Evolutionary conservation across 1,140 invertebrate species (phyloP), one percentile per base, ranked within the genome.

Genomic region (Eupeodes corollae): DNA sequence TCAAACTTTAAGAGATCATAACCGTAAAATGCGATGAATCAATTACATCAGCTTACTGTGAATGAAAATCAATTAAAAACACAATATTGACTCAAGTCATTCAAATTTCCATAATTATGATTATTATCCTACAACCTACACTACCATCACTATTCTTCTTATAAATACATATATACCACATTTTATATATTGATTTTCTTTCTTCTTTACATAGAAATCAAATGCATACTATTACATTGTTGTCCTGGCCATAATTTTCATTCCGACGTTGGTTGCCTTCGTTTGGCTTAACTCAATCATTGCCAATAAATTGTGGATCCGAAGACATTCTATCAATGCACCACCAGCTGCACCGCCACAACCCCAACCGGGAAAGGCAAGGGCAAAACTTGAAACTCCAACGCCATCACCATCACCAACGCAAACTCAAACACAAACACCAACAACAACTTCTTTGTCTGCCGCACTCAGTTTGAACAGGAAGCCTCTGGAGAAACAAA

Each of bases 241-340:
- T 8, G 55, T 76, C 9, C 73, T 73, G 31, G 48, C 61, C n/a
- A 55, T 74, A 6, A 71, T 78, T 49, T 78, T 78, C 42, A 16
- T 73, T 21, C 74, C 75, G 10, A 67, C 76, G 34, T 59, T 73
- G 18, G 52, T 67, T 19, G 65, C 71, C 40, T 77, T 78, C 48
- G 31, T 77, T 11, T 71, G 70, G 49, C 60, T 79, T 11, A 74
- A 79, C 50, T 58, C 68, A 16, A 69, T 71, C 1, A 69, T 78
- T n/a, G 75, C 73, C 2, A 51, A 63, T 21, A 65, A 73, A 43
- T 63, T 78, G 40, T 76, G 70, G 69, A 61, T 48, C 16, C 49
- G 59, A 6, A 48, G 62, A 14, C 56, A 60, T 44, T 37, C 53
- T 48, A 12, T 54, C 35, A 46, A 12, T 51, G 48, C 19, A 47